phyloP scores from a whole-genome alignment of 2,113 vertebrate species.

The Siniperca chuatsi region DNA sequence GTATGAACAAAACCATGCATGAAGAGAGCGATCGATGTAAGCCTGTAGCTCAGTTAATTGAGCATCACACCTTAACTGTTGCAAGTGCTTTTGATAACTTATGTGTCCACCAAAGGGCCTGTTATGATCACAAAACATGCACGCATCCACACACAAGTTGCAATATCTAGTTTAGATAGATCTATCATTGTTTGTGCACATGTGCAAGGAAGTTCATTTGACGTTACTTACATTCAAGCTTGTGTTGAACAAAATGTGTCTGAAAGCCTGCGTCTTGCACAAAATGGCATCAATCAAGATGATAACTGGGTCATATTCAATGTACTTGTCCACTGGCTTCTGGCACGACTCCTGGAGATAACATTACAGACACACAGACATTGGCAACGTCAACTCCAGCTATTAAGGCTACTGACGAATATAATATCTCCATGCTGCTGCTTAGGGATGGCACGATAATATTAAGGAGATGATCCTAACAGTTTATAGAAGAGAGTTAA shows the following conservation, averaged over 20 bases:
- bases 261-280: constrained; percentile 96
- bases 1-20: neutral
- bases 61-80: neutral
- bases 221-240: constrained; percentile 90
- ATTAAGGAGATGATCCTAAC: no score
- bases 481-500: neutral
- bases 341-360: constrained; percentile 91
- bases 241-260: constrained; percentile 97
- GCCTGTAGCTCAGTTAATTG: neutral
- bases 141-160: neutral
- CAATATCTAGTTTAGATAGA: neutral
- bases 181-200: neutral
- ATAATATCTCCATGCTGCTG: no score
- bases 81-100: neutral
- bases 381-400: neutral
- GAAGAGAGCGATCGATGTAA: no score
- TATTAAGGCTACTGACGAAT: no score
- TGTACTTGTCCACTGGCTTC: constrained; percentile 98
- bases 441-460: no score
- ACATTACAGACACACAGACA: neutral
- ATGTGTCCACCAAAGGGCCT: neutral
- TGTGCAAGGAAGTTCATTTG: no score
- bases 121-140: neutral
- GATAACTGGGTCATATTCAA: constrained; percentile 98
- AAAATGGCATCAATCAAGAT: constrained; percentile 96